Percentiles rank a stretch among this genome's conserved stretches.
These are phyloP conservation scores for Euwallacea similis DNA, from an alignment of 1,140 invertebrate species.

Conservation along the genomic window DNA sequence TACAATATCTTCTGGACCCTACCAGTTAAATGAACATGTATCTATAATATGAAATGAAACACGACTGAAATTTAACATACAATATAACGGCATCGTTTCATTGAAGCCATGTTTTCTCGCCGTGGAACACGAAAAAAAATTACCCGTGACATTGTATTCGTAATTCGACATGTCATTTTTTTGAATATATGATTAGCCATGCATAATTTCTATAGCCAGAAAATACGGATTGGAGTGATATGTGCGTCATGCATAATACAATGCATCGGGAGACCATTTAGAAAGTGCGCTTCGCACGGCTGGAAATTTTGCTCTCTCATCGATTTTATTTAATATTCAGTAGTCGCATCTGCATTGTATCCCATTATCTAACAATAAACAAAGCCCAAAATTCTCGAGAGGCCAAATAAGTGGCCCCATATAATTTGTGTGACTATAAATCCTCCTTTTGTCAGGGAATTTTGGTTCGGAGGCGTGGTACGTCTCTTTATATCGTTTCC, in stretches of 20 bases:
- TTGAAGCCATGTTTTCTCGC: conserved; percentile 13
- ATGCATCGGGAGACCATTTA: too few species aligned
- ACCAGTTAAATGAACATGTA: too few species aligned
- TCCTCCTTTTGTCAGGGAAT: conserved; percentile 22
- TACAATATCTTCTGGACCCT: too few species aligned
- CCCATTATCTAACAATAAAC: not conserved
- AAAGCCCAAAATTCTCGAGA: not conserved
- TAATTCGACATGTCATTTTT: conserved; percentile 7
- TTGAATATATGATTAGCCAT: conserved; percentile 11
- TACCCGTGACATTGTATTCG: conserved; percentile 9
- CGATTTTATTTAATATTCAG: too few species aligned
- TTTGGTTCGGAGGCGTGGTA: conserved; percentile 26
- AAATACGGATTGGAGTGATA: not conserved
- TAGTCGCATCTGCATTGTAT: not conserved
- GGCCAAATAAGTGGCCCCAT: conserved; percentile 9
- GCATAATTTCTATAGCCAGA: conserved; percentile 3
- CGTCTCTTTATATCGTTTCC: conserved; percentile 25
- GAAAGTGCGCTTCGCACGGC: too few species aligned
- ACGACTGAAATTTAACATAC: conserved; percentile 3
- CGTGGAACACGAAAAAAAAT: conserved; percentile 7
- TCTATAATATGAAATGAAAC: too few species aligned
- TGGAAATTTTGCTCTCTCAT: too few species aligned
- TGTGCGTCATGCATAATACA: not conserved
- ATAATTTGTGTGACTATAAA: conserved; percentile 31
- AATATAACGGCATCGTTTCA: conserved; percentile 3